A percentile compares a stretch with the other conserved stretches of the same genome.
phyloP scores from a whole-genome alignment of 2,797 vertebrate genomes.

The Tangara arthus region DNA sequence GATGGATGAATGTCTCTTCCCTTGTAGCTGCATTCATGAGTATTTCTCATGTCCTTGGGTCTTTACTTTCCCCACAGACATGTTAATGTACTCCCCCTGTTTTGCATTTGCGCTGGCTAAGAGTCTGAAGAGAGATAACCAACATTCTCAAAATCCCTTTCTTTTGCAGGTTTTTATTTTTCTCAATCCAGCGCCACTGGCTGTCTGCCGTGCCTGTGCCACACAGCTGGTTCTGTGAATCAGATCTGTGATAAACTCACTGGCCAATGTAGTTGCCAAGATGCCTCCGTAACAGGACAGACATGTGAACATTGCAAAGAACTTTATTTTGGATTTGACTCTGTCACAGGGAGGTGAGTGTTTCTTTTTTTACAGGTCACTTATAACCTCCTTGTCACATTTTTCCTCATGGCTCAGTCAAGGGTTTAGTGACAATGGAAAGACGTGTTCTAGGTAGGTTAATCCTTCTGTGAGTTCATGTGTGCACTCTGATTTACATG shows the following conservation, averaged over 20 bases:
- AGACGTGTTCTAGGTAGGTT: background rate
- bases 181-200: constrained; percentile 45
- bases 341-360: constrained; percentile 68
- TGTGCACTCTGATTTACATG: background rate
- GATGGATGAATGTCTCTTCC: background rate
- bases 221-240: constrained; percentile 76
- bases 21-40: background rate
- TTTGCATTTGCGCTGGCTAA: background rate
- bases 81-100: background rate
- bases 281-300: constrained; percentile 81
- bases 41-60: background rate
- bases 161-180: constrained; percentile 83
- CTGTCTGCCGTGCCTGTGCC: constrained; percentile 86
- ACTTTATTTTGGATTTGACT: constrained; percentile 85
- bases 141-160: background rate
- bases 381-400: background rate
- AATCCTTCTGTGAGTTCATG: background rate
- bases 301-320: constrained; percentile 84
- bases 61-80: background rate
- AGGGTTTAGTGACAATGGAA: background rate
- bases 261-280: constrained; percentile 83
- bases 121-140: background rate
- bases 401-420: background rate
- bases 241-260: constrained; percentile 77
- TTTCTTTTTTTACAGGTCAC: background rate